Evolutionary conservation across 1,140 invertebrate genomes (phyloP).

Genomic region (Dryas iulia): DNA sequence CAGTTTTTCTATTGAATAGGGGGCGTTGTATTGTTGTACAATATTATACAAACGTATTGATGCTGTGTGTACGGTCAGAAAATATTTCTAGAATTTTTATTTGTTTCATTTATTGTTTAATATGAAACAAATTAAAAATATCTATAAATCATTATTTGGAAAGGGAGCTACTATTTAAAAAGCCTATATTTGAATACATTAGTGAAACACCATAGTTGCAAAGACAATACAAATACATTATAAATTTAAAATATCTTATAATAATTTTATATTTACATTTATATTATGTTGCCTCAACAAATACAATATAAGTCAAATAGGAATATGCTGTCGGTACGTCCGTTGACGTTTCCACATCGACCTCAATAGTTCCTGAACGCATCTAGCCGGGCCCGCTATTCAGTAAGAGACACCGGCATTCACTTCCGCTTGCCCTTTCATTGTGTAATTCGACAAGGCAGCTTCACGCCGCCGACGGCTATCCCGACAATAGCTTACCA

Average conservation of each 20-base stretch:
- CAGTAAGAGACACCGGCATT: slow-evolving; percentile 62
- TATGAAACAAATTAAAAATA: too few relatives aligned
- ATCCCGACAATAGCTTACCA: slow-evolving; percentile 65
- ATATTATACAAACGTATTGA: slow-evolving; percentile 65
- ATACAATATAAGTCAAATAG: background rate
- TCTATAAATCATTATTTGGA: too few relatives aligned
- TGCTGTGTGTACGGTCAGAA: slow-evolving; percentile 45
- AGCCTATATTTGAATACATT: too few relatives aligned
- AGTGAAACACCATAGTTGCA: too few relatives aligned
- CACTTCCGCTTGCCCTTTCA: slow-evolving; percentile 69
- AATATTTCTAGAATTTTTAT: background rate
- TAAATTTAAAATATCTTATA: too few relatives aligned
- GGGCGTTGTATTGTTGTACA: slow-evolving; percentile 78
- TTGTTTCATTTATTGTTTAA: background rate
- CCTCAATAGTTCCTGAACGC: slow-evolving; percentile 71
- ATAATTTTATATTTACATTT: too few relatives aligned
- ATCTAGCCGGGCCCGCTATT: slow-evolving; percentile 53
- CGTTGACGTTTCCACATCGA: slow-evolving; percentile 42
- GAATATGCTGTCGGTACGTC: slow-evolving; percentile 43
- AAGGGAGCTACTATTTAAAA: too few relatives aligned
- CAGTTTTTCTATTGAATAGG: slow-evolving; percentile 53
- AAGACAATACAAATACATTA: too few relatives aligned
- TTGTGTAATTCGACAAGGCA: slow-evolving; percentile 71
- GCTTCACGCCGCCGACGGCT: slow-evolving; percentile 69
- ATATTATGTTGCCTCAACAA: too few relatives aligned